These are phyloP conservation scores for Cyclina sinensis DNA, from an alignment of 1,140 invertebrate species.

Conservation along the genomic window DNA sequence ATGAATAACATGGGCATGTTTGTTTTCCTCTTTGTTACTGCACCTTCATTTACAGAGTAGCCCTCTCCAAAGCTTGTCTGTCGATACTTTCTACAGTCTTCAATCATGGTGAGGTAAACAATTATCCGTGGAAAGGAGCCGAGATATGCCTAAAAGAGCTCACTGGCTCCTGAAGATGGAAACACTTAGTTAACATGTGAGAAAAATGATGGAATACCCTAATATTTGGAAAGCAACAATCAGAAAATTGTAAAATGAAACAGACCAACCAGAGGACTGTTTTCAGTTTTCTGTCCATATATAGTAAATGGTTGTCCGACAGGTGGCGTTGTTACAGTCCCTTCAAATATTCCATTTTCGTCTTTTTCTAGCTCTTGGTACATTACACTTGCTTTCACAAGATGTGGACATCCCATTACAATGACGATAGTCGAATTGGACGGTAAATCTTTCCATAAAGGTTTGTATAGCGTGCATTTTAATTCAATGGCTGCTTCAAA, in stretches of 20 bases:
- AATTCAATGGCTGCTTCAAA: slow-evolving; percentile 56
- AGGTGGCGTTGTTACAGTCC: slow-evolving; percentile 50
- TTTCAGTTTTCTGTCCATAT: slow-evolving; percentile 59
- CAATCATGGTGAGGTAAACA: too few relatives aligned
- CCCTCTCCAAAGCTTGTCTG: too few relatives aligned
- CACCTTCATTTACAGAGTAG: too few relatives aligned
- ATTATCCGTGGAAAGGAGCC: too few relatives aligned
- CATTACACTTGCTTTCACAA: slow-evolving; percentile 32
- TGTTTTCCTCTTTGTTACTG: too few relatives aligned
- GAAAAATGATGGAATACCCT: too few relatives aligned
- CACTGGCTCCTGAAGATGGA: too few relatives aligned
- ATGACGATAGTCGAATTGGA: slow-evolving; percentile 41
- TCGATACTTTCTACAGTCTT: too few relatives aligned
- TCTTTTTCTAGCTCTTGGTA: slow-evolving; percentile 33
- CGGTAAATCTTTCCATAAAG: slow-evolving; percentile 63
- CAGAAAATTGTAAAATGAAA: slow-evolving; percentile 61
- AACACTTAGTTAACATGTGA: too few relatives aligned
- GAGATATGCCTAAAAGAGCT: too few relatives aligned
- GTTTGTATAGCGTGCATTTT: slow-evolving; percentile 60
- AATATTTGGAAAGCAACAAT: too few relatives aligned
- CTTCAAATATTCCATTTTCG: slow-evolving; percentile 58
- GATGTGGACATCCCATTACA: slow-evolving; percentile 50
- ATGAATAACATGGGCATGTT: too few relatives aligned
- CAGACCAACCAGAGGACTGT: slow-evolving; percentile 49
- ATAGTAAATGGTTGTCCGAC: slow-evolving; percentile 60